Evolutionary conservation across 2,888 invertebrate species (phyloP).

Genomic region (Tuta absoluta): DNA sequence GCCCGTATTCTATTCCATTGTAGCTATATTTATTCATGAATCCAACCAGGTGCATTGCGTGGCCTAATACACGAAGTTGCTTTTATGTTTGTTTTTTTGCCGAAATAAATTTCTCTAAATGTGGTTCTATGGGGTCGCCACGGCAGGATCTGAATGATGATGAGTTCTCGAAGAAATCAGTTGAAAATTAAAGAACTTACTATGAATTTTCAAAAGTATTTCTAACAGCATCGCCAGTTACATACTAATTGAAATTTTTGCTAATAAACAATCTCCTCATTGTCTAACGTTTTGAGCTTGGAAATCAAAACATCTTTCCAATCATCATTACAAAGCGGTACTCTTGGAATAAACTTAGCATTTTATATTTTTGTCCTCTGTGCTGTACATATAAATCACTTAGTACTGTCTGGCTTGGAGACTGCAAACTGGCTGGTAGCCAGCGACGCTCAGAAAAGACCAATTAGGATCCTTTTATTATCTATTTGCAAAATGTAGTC

Average conservation of each 20-base stretch:
- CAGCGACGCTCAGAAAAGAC: constrained; percentile 25
- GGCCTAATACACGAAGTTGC: neutral
- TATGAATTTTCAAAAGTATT: no score
- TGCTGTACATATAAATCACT: constrained; percentile 5
- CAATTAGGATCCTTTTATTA: constrained; percentile 45
- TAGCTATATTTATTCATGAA: constrained; percentile 10
- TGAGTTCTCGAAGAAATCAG: no score
- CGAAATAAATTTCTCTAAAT: neutral
- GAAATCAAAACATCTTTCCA: no score
- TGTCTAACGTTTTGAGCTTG: no score
- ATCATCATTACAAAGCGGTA: no score
- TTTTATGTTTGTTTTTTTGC: neutral
- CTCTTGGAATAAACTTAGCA: neutral
- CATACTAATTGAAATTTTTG: no score
- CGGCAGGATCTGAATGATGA: no score
- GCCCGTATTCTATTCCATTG: constrained; percentile 6
- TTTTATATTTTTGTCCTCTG: constrained; percentile 4
- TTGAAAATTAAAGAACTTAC: no score
- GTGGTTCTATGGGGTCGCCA: no score
- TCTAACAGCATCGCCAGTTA: no score
- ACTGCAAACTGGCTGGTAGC: neutral
- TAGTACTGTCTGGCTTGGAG: neutral
- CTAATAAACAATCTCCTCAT: no score
- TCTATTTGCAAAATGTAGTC: constrained; percentile 26
- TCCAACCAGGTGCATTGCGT: neutral